Evolutionary conservation across 1,140 invertebrate genomes (phyloP).

Genomic region (Sinonovacula constricta): DNA sequence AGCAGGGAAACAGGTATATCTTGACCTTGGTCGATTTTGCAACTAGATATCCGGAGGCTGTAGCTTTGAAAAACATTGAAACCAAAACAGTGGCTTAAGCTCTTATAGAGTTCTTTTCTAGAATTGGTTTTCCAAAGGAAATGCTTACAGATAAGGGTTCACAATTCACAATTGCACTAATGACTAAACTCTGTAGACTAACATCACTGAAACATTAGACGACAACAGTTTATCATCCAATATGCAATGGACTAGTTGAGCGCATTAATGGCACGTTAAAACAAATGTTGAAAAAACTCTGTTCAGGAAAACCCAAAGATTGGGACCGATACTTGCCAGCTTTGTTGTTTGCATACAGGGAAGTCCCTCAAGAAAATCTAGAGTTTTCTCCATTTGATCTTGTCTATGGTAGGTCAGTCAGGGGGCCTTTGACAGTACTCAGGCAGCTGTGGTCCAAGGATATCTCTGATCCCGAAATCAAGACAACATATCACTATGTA

Average conservation of each 20-base stretch:
- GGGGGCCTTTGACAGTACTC: slow-evolving; percentile 59
- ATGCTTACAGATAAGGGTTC: slow-evolving; percentile 26
- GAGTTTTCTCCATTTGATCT: not conserved
- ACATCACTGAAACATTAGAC: slow-evolving; percentile 8
- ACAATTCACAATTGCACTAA: slow-evolving; percentile 29
- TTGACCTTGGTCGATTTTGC: slow-evolving; percentile 33
- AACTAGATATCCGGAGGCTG: slow-evolving; percentile 39
- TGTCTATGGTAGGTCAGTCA: slow-evolving; percentile 61
- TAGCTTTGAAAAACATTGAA: slow-evolving; percentile 30
- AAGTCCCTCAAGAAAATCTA: not conserved
- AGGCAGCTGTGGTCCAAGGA: slow-evolving; percentile 56
- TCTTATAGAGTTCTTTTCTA: slow-evolving; percentile 65
- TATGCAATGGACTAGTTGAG: slow-evolving; percentile 43
- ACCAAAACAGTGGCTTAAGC: slow-evolving; percentile 31
- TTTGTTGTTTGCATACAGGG: not conserved
- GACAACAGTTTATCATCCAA: slow-evolving; percentile 21
- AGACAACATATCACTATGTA: slow-evolving; percentile 55
- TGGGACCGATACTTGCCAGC: not conserved
- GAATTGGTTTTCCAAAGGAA: slow-evolving; percentile 74
- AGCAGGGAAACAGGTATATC: slow-evolving; percentile 32
- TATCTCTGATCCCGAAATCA: slow-evolving; percentile 24
- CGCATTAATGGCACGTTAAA: slow-evolving; percentile 53
- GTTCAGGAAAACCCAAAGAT: not conserved
- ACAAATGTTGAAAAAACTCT: not conserved
- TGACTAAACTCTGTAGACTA: slow-evolving; percentile 17